Evolutionary conservation across 2,888 invertebrate genomes (phyloP), one percentile per base, ranked within the genome.

Genomic region (Epiperipatus broadwayi): DNA sequence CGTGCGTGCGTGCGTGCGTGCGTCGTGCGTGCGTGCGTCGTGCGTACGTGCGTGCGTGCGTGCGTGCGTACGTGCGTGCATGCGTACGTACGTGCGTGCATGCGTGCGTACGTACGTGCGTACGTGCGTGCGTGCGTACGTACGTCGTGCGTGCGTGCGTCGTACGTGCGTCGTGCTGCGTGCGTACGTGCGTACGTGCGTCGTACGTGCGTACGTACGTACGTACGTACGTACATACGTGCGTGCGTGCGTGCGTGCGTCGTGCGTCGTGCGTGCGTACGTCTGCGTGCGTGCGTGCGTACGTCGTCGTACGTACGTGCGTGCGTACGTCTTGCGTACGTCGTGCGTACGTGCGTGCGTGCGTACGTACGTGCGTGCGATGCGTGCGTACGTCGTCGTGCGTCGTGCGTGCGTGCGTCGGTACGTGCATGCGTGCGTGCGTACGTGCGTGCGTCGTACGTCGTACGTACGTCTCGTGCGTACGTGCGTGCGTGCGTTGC

Each of bases 101-200:
- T 25, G 27, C 27, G 10, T 25, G 27, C 27, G 10, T n/a, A 25
- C 27, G n/a, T n/a, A 10, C n/a, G 27, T 25, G 27, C n/a, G 27
- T 25, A 10, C n/a, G 27, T 25, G 27, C n/a, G 27, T 33, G 27
- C 34, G 34, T 33, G 27, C 34, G 34, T 33, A 21, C 34, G 34
- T 33, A 21, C 34, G 34, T 33, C n/a, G n/a, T n/a, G 25, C 34
- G 34, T 33, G 34, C 34, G 34, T 33, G 34, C 34, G 34, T 33
- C n/a, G n/a, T n/a, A 21, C 34, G 34, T 33, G 34, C 34, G 34
- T 33, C 19, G n/a, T n/a, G n/a, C n/a, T n/a, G n/a, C 34, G 28
- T 33, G 34, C 34, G 34, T 33, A 21, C 34, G 34, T 33, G 34
- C 34, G 34, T 33, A 21, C 34, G 34, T 33, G 34, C 34, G 34